Base-by-base conservation (phyloP, 2,113 vertebrate genomes). In the Erythrocebus patas region DNA sequence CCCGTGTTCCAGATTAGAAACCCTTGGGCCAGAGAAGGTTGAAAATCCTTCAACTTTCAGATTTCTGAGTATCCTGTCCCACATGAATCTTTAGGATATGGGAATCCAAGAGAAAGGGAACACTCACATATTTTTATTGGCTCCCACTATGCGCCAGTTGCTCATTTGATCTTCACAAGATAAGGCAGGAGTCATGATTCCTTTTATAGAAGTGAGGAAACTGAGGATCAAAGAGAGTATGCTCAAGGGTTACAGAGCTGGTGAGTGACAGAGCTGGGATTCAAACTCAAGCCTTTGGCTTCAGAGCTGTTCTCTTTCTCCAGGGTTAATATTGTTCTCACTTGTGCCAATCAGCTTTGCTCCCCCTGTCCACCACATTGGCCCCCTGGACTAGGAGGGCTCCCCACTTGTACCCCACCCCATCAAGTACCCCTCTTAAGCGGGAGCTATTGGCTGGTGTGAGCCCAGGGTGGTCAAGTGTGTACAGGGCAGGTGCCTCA, bases 141-240 rank as follows among this genome's bases (percentile, higher is more conserved):
- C 38, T 48, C 84, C 90, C 11, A 48, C n/a, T 61, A 9, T 23
- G 38, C 14, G 6, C 22, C 25, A 66, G 78, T n/a, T 5, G 0
- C n/a, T 81, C 72, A 57, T 70, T 78, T 79, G 83, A 55, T 75
- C 76, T 57, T 70, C 55, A 68, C 8, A 32, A 85, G 89, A 75
- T 40, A 43, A 73, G 52, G 66, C 2, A 68, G 91, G 27, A 2
- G 25, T 75, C 5, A 0, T n/a, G 59, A 32, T 93, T 52, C 75
- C 25, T 9, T 95, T 64, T 59, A 23, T 3, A 76, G 38, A 82
- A 84, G 0, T 0, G 20, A 95, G 90, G 78, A 97, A 93, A 87
- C 90, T 18, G 94, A 96, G 91, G 91, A 79, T 96, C 0, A 0
- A 61, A 38, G 59, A 23, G 3, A 48, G 40, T 16, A 0, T 35